These are phyloP conservation scores for Bombus affinis DNA, from an alignment of 1,140 invertebrate genomes.

Conservation along the genomic window DNA sequence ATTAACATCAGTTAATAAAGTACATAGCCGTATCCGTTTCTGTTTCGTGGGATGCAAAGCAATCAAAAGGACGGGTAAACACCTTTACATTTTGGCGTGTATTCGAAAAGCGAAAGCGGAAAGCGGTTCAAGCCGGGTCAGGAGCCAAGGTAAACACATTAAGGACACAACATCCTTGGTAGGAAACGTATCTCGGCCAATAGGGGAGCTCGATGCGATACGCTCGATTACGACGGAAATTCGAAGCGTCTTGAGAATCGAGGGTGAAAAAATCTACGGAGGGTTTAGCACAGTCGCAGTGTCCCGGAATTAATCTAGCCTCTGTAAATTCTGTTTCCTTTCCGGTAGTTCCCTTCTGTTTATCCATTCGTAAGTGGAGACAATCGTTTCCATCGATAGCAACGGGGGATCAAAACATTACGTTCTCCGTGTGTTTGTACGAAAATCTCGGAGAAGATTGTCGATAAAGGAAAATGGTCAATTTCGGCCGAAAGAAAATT, in stretches of 20 bases:
- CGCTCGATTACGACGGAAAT: slow-evolving; percentile 61
- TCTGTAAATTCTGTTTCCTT: slow-evolving; percentile 60
- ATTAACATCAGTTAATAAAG: no score
- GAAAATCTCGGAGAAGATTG: background rate
- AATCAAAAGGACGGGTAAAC: slow-evolving; percentile 23
- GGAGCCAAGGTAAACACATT: slow-evolving; percentile 78
- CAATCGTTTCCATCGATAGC: background rate
- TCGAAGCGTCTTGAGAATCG: slow-evolving; percentile 61
- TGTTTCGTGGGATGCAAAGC: slow-evolving; percentile 12
- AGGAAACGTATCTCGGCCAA: slow-evolving; percentile 69
- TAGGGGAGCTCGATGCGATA: slow-evolving; percentile 51
- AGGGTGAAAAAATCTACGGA: slow-evolving; percentile 48
- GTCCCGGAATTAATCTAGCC: slow-evolving; percentile 56
- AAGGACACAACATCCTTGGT: slow-evolving; percentile 71
- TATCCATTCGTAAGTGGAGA: slow-evolving; percentile 56
- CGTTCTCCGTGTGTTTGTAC: background rate
- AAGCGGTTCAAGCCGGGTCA: slow-evolving; percentile 68
- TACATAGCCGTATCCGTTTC: no score
- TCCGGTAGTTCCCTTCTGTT: slow-evolving; percentile 49
- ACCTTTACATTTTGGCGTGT: background rate
- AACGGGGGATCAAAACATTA: background rate
- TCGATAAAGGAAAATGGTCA: slow-evolving; percentile 17
- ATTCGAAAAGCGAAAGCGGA: slow-evolving; percentile 9
- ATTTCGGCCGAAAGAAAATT: background rate
- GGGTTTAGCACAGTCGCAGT: background rate